These are phyloP conservation scores for Cryptocephalus moraei DNA, from an alignment of 2,888 invertebrate genomes.

Conservation along the genomic window DNA sequence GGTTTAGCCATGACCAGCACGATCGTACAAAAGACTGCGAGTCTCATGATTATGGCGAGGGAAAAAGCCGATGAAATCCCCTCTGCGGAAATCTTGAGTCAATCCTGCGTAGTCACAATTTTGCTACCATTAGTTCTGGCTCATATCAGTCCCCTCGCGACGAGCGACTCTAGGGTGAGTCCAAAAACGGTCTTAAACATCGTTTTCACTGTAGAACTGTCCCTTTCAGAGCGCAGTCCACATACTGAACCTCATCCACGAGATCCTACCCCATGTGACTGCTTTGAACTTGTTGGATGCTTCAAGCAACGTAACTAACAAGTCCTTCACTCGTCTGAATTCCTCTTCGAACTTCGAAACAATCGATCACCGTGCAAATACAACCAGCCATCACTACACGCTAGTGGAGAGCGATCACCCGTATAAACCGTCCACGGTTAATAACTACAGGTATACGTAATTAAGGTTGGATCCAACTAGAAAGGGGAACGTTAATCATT, in stretches of 20 bases:
- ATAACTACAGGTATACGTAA: constrained; percentile 77
- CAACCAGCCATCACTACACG: constrained; percentile 80
- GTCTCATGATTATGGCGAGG: constrained; percentile 65
- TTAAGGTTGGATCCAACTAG: too few species aligned
- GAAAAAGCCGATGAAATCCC: constrained; percentile 55
- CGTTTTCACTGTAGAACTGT: too few species aligned
- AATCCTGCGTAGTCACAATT: constrained; percentile 56
- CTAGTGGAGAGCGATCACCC: constrained; percentile 96
- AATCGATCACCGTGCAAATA: constrained; percentile 33
- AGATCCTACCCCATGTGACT: constrained; percentile 79
- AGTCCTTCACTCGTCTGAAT: constrained; percentile 22
- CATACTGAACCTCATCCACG: constrained; percentile 75
- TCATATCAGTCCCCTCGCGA: constrained; percentile 70
- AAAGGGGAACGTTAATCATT: too few species aligned
- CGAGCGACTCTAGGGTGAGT: constrained; percentile 70
- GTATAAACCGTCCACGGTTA: constrained; percentile 79
- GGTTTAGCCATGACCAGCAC: constrained; percentile 68
- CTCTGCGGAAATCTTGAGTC: constrained; percentile 45
- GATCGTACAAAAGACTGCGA: constrained; percentile 66
- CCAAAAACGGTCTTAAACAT: neutral
- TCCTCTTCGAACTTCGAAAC: constrained; percentile 25
- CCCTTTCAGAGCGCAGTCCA: constrained; percentile 68
- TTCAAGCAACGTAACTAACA: constrained; percentile 17
- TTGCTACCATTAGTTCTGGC: constrained; percentile 77
- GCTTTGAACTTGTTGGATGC: constrained; percentile 62